Evolutionary conservation across 2,113 vertebrate genomes (phyloP).

Genomic region (Sinosuthora webbiana): DNA sequence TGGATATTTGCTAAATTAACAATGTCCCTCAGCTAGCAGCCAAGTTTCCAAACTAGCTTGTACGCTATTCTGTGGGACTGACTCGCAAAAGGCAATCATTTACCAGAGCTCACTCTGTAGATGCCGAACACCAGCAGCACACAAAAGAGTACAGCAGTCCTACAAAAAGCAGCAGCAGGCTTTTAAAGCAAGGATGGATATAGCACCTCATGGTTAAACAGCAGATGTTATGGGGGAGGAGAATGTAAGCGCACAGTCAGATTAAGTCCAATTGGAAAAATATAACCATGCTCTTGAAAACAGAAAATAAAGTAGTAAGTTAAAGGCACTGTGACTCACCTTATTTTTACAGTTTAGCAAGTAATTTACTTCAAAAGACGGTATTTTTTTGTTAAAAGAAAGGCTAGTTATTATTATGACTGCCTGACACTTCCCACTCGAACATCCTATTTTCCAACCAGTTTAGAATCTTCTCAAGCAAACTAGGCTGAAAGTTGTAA

Average conservation of each 20-base stretch:
- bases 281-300: background rate
- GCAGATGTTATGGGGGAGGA: conserved; percentile 43
- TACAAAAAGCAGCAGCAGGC: conserved; percentile 9
- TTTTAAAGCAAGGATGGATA: background rate
- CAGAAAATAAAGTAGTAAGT: background rate
- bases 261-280: conserved; percentile 34
- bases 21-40: background rate
- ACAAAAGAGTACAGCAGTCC: background rate
- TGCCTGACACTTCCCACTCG: background rate
- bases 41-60: background rate
- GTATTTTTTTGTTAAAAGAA: background rate
- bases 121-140: background rate
- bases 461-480: background rate
- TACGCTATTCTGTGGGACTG: background rate
- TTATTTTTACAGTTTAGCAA: background rate
- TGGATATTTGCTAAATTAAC: background rate
- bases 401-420: background rate
- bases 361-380: background rate
- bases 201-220: conserved; percentile 13
- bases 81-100: background rate
- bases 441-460: background rate
- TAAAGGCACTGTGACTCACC: background rate
- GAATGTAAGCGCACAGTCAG: conserved; percentile 4
- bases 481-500: background rate
- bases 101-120: background rate